Base-by-base conservation (phyloP, 2,888 invertebrate genomes). In the Agapostemon virescens region DNA sequence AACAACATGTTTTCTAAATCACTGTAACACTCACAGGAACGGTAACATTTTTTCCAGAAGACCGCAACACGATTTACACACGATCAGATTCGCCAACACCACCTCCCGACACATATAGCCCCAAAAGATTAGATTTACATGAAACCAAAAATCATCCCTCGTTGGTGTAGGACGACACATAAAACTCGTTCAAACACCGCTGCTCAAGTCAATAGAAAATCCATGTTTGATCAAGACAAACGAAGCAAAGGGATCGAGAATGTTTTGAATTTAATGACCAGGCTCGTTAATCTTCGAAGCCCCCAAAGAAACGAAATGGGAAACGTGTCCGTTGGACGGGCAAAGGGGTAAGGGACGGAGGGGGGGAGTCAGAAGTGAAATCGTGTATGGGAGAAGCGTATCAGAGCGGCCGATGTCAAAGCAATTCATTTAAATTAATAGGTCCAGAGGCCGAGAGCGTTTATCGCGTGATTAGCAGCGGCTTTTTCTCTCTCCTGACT, bases 401-500 rank as follows among this genome's bases (percentile, higher is more conserved):
- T 66, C 64, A 67, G 55, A 45, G 69, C 55, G 71, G 68, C 69
- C 80, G 75, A 82, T 90, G 87, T 90, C 88, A 84, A 85, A 89
- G 87, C 85, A 88, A 90, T 90, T 89, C 85, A 85, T 90, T 90
- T 82, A 86, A 90, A 89, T 89, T 87, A 90, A 90, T 89, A 88
- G 87, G 85, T 87, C 85, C 83, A 87, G 86, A 86, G 85, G 84
- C 83, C 86, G 80, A 42, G 78, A 42, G 78, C 79, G 70, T 79
- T 88, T 90, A 89, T 88, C 87, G 82, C 76, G 80, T 85, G 83
- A 88, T 90, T 89, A 87, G 77, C 75, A 70, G 63, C 66, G 49
- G 78, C 63, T 68, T 84, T 82, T 74, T 55, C n/a, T 72, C 73
- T 66, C 66, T 42, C 45, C 63, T 40, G 49, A n/a, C 36, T 58